Percentiles rank a stretch among this genome's conserved stretches.
phyloP scores from a whole-genome alignment of 2,797 vertebrate genomes.

The Cuniculus paca region DNA sequence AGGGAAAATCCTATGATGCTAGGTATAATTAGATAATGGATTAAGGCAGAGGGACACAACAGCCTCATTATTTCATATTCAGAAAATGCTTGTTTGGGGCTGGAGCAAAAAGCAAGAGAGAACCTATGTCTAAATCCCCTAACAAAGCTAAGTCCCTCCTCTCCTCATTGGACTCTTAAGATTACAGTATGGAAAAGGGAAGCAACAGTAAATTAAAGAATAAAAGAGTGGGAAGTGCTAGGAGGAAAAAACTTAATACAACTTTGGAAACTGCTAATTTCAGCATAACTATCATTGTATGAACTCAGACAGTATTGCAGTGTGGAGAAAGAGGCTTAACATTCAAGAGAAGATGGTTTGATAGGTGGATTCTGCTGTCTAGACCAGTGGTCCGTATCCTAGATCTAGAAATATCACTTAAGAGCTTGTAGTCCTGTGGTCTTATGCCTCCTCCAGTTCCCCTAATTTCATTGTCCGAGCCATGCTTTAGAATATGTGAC shows the following conservation, averaged over 20 bases:
- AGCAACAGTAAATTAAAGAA: conserved; percentile 26
- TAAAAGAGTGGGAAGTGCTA: conserved; percentile 20
- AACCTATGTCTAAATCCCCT: neutral
- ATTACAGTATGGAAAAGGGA: neutral
- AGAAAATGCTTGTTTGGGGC: neutral
- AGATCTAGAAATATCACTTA: neutral
- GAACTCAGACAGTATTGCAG: neutral
- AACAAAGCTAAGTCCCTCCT: conserved; percentile 28
- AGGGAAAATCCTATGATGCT: neutral
- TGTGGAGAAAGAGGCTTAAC: neutral
- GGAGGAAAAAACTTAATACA: neutral
- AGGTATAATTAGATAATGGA: conserved; percentile 9
- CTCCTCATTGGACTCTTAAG: conserved; percentile 4
- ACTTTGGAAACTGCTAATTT: neutral
- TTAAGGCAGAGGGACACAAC: neutral
- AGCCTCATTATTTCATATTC: conserved; percentile 25
- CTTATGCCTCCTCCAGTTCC: too few species aligned
- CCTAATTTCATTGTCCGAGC: neutral
- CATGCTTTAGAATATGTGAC: neutral
- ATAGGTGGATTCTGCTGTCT: neutral
- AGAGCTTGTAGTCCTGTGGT: neutral
- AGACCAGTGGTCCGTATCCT: neutral
- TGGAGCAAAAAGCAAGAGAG: neutral
- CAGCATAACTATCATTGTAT: neutral
- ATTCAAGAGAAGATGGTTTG: neutral